Base-by-base conservation (phyloP, 2,888 invertebrate genomes). In the Dilophus febrilis region DNA sequence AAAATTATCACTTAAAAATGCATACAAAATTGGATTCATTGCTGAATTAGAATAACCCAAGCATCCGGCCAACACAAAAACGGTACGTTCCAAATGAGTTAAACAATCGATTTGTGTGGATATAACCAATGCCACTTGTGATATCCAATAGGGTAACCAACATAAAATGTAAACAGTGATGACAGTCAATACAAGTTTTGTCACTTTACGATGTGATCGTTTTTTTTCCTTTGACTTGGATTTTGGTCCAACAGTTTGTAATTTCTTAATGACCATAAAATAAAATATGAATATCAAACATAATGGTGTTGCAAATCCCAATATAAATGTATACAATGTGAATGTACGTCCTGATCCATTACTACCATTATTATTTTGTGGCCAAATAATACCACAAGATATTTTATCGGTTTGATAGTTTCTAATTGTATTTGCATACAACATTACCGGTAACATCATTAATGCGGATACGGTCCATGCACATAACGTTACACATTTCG, bases 1-100 rank as follows among this genome's bases (percentile, higher is more conserved):
- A 63, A 87, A 87, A 54, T 86, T 86, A 53, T 87, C 86, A 47
- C 82, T 83, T 8, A 86, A 67, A 56, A 86, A 86, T 2, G 86
- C 86, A 63, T 86, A 87, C 34, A 84, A 66, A 45, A 83, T 81
- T 2, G 85, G 85, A 59, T 86, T 86, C 72, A 86, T 78, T 2
- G 85, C 85, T 5, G 84, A 85, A 60, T 86, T 87, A 44, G 82
- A 81, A 62, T 42, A 42, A 11, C 39, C 39, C 16, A 87, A 70
- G 57, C 81, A 81, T 12, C 81, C 80, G 6, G 81, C 79, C 18
- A 86, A 68, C n/a, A 86, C 66, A 57, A 83, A 82, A 14, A 80
- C 72, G 17, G 79, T 77, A 35, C 83, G 70, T 14, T 74, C 74
- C 51, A 82, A 70, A 29, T 69, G 68, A 33, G 69, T 71, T 41